These are phyloP conservation scores for Sipha maydis DNA, from an alignment of 2,888 invertebrate species.

Conservation along the genomic window DNA sequence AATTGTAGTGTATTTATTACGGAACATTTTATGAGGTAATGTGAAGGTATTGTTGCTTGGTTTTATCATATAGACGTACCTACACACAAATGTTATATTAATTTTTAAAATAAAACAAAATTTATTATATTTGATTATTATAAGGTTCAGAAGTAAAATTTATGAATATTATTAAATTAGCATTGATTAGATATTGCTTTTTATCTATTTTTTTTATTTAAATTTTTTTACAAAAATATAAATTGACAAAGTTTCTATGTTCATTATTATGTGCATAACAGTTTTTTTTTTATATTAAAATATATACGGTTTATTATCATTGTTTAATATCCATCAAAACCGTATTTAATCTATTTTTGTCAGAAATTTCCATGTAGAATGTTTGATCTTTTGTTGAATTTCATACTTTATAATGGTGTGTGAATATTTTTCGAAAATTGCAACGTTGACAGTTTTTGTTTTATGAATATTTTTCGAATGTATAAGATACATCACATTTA, in stretches of 20 bases:
- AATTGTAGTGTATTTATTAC: too few relatives aligned
- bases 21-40: too few relatives aligned
- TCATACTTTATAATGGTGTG: background rate
- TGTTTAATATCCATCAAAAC: background rate
- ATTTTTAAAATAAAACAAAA: background rate
- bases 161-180: background rate
- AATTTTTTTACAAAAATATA: background rate
- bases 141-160: background rate
- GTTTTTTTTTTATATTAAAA: background rate
- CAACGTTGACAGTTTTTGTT: background rate
- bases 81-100: too few relatives aligned
- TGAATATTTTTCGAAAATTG: background rate
- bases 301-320: background rate
- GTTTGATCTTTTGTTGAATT: background rate
- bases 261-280: background rate
- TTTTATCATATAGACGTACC: too few relatives aligned
- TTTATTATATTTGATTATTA: background rate
- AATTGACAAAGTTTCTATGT: background rate
- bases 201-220: background rate
- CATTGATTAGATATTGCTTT: background rate
- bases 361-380: background rate
- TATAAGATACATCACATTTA: background rate
- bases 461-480: background rate
- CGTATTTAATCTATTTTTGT: background rate
- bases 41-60: too few relatives aligned